phyloP scores from a whole-genome alignment of 2,113 vertebrate species.

The Rhadina sibilatrix region DNA sequence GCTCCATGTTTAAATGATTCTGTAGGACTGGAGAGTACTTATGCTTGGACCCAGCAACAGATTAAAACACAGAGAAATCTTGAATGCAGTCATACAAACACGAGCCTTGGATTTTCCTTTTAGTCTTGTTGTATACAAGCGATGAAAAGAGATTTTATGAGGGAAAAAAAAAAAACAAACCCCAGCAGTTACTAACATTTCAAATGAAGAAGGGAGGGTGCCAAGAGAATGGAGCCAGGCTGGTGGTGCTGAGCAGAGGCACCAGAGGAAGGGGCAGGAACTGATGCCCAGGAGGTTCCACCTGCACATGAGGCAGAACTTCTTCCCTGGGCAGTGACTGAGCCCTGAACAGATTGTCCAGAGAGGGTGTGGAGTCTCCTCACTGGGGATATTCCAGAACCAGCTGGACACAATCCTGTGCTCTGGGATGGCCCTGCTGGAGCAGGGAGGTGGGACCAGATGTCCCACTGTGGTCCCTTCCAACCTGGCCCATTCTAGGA shows the following conservation, averaged over 20 bases:
- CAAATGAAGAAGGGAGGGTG: background rate
- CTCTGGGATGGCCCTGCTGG: background rate
- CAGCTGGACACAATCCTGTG: accelerated
- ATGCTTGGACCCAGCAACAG: background rate
- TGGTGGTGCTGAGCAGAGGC: background rate
- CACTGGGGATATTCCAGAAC: background rate
- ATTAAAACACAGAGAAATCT: background rate
- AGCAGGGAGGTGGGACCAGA: background rate
- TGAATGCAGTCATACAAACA: background rate
- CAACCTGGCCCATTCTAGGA: background rate
- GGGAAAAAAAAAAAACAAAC: background rate
- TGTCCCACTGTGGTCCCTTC: background rate
- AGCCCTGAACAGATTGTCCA: background rate
- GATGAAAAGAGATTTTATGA: background rate
- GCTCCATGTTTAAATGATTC: background rate
- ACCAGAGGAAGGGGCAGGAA: accelerated
- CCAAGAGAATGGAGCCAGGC: background rate
- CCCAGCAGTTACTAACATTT: background rate
- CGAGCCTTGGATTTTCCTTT: background rate
- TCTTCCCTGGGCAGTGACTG: accelerated
- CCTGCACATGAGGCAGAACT: background rate
- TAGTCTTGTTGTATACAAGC: background rate
- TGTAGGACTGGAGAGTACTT: background rate
- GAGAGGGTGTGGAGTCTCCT: background rate
- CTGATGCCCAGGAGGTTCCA: background rate